Evolutionary conservation across 64 coral and sea anemone species (phyloP).

Genomic region (Cladopsammia gracilis): DNA sequence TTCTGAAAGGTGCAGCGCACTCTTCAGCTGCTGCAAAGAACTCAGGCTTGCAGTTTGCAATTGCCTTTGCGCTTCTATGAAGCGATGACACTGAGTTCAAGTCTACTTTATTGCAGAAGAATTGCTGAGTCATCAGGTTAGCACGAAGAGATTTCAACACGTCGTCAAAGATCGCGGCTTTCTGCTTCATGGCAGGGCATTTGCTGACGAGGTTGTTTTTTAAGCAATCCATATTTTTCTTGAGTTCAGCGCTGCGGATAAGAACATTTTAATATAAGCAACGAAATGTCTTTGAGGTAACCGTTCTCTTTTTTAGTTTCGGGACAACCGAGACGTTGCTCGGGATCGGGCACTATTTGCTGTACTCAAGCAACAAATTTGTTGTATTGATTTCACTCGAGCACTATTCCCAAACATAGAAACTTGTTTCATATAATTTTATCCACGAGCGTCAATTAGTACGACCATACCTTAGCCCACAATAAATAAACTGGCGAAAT

Average conservation of each 20-base stretch:
- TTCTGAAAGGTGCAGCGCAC: conserved; percentile 17
- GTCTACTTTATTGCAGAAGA: neutral
- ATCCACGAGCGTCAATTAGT: no score
- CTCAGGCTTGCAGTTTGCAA: conserved; percentile 1
- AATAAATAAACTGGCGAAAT: no score
- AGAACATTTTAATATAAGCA: neutral
- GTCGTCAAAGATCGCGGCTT: neutral
- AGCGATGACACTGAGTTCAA: neutral
- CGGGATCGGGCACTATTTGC: no score
- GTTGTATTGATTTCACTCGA: no score
- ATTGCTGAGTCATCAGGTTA: neutral
- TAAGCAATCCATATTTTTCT: conserved; percentile 11
- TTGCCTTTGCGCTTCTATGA: neutral
- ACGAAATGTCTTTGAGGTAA: no score
- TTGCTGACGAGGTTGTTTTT: neutral
- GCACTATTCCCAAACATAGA: no score
- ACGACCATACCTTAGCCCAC: no score
- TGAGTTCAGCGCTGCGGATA: neutral
- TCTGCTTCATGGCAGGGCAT: neutral
- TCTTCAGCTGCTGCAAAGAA: conserved; percentile 22
- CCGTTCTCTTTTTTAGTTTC: no score
- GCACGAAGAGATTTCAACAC: neutral
- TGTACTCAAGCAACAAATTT: no score
- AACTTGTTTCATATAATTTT: no score
- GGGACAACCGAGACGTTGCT: no score